phyloP scores from a whole-genome alignment of 2,113 vertebrate species.

The Bubo scandiacus region DNA sequence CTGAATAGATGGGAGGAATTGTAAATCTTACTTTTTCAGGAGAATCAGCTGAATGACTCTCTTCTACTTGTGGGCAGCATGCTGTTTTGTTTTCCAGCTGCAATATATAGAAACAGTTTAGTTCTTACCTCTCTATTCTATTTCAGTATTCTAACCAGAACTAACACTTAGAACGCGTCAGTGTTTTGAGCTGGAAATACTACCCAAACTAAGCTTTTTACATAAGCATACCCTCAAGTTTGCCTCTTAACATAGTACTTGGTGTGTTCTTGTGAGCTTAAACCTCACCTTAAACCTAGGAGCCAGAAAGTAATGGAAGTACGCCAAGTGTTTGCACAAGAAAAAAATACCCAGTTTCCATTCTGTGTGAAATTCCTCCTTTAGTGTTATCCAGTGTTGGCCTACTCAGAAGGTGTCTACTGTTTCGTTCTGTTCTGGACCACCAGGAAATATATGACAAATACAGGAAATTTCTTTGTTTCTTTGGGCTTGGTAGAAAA shows the following conservation, averaged over 20 bases:
- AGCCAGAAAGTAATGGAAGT: background rate
- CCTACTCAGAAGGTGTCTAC: background rate
- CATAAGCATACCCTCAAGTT: background rate
- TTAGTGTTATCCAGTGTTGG: background rate
- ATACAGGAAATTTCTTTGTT: background rate
- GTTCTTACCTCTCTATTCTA: background rate
- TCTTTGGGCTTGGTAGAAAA: background rate
- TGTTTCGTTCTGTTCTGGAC: background rate
- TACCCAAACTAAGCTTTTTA: background rate
- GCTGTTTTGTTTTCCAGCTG: background rate
- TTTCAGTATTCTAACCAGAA: background rate
- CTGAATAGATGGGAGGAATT: background rate
- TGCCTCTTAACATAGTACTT: background rate
- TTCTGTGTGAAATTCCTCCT: background rate
- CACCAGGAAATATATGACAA: background rate
- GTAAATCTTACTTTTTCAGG: background rate
- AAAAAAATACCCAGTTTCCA: background rate
- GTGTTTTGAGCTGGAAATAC: background rate
- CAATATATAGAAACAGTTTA: background rate
- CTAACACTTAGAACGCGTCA: fast-evolving
- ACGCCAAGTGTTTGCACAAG: background rate
- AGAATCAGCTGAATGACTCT: background rate
- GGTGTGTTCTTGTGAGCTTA: background rate
- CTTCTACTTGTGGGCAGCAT: background rate
- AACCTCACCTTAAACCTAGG: background rate